Base-by-base conservation (phyloP, 2,888 invertebrate species). In the Phengaris arion region DNA sequence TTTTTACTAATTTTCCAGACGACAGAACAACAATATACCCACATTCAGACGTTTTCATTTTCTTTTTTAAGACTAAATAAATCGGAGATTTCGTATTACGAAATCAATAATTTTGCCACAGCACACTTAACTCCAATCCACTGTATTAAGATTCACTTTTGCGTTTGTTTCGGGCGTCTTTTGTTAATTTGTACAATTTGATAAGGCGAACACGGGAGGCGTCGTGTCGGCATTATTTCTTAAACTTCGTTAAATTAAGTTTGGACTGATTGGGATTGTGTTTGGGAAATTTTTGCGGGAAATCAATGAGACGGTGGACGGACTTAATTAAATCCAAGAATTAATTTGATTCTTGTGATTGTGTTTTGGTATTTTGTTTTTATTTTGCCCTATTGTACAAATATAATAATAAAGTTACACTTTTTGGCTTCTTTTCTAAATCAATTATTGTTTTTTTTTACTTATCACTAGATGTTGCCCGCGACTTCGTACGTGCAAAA, bases 101-200 rank as follows among this genome's bases (percentile, higher is more conserved):
- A 15, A 22, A 8, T 15, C 57, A 57, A 64, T 64, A 12, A 12
- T 45, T 12, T 22, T 22, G n/a, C 48, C 13, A 72, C 12, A 35
- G 72, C 2, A 72, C 10, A 54, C 54, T 52, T 7, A 54, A 7
- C 48, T 72, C 2, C 45, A 54, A 6, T 35, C 6, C 2, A 22
- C 6, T 1, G 52, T 7, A 22, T 54, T 35, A 72, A 6, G 35
- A 52, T 13, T 6, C 45, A 46, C 13, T 68, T 46, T 68, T 4
- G 15, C 5, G 22, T 68, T 35, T 68, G 9, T 68, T 45, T 52
- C 22, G 6, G 35, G 35, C 35, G 35, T 52, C 72, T 52, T 70
- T 70, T 70, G 70, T 72, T 72, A 54, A 54, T 72, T 72, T 72
- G 52, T 13, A 52, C 72, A 72, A 72, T 72, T 72, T 72, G 72